Evolutionary conservation across 2,113 vertebrate species (phyloP), one percentile per base, ranked within the genome.

Genomic region (Andinoacara biseriatus): DNA sequence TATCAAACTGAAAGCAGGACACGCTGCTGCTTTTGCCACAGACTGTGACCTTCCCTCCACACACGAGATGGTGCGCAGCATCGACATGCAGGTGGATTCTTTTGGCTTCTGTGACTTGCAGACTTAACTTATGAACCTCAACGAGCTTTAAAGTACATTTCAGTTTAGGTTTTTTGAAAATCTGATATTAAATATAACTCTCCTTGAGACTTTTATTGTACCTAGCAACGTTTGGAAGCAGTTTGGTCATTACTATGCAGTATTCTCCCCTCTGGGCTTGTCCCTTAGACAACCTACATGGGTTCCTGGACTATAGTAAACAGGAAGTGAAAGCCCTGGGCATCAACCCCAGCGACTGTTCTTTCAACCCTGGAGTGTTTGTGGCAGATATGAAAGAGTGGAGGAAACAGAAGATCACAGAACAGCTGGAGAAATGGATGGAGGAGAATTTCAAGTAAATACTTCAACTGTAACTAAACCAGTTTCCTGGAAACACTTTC

Each of bases 321-420:
- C 94, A 97, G 94, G 92, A 95, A 0, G 94, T 99, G 14, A 95
- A 95, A 89, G 96, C 97, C 61, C 95, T 99, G 59, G 97, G 97
- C 90, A 99, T 99, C 84, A 97, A 97, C 86, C 97, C 98, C 85
- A 97, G 94, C 29, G 97, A 98, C 78, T 99, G 98, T 89, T 97
- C 97, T 8, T 99, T 99, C 93, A 99, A 99, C 91, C 98, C 98
- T 1, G 98, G 98, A 1, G 98, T 99, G 87, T 97, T 99, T 86
- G 97, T 99, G 2, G 98, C 98, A 52, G 97, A 99, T 83, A 89
- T 99, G 59, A 95, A 89, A 0, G 97, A 98, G 87, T 99, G 98
- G 98, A 97, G 96, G 88, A 97, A 95, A 49, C 98, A 99, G 58
- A 96, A 96, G 20, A 96, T 99, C 90, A 99, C 98, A 79, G 97